Evolutionary conservation across 2,113 vertebrate species (phyloP), one percentile per base, ranked within the genome.

Genomic region (Leucosticte australis): DNA sequence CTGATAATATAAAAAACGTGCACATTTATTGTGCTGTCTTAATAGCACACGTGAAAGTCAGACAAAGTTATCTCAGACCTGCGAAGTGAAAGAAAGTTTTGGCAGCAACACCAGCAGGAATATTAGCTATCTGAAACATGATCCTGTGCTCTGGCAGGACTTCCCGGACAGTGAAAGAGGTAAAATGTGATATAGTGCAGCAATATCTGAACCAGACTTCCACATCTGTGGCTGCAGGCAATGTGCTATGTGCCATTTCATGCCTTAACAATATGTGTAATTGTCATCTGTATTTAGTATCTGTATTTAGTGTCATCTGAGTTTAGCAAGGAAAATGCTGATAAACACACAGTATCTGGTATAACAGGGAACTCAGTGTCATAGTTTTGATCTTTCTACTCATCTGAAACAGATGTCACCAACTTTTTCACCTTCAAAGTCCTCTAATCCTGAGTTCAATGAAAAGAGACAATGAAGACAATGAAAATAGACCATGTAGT

Each of bases 231-330:
- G 37, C 22, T 37, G 46, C 42, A 77, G 59, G 31, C 33, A 47
- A n/a, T 3, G 64, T 15, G 44, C 26, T 62, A 20, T 0, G 0
- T 23, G 37, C 22, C 33, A 75, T 55, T 85, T 46, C 21, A 84
- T 0, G 0, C 35, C 26, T 20, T 63, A 83, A 53, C 2, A 46
- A 2, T 15, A n/a, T 2, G 3, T 70, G 10, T 22, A 55, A 50
- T 42, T 82, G 71, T 70, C 47, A 67, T 65, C 35, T 75, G 7
- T 16, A 79, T 39, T 68, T 64, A 47, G 23, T 27, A 33, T 50
- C 4, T 53, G 9, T 39, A 46, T 33, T 55, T 33, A 22, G 55
- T 22, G 55, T 56, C 55, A 33, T 33, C 20, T 56, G 31, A 9
- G 13, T 33, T 56, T 56, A 22, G 18, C 21, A 39, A 92, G 17